phyloP scores from a whole-genome alignment of 1,140 invertebrate species.

The Leptopilina boulardi region DNA sequence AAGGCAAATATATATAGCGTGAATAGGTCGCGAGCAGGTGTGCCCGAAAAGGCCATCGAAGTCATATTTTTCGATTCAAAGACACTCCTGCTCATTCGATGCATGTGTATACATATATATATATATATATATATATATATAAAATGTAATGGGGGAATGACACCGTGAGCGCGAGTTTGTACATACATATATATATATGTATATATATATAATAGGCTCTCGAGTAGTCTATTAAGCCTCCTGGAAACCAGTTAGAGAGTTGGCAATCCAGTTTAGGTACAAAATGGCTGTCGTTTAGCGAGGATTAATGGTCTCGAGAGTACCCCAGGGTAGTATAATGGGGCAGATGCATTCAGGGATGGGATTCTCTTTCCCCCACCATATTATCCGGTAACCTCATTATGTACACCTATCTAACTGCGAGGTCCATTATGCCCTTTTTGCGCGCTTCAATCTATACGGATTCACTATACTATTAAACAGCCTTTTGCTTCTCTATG shows the following conservation, averaged over 20 bases:
- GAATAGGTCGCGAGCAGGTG: constrained; percentile 52
- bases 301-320: constrained; percentile 75
- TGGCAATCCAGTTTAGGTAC: constrained; percentile 77
- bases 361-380: constrained; percentile 49
- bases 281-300: constrained; percentile 77
- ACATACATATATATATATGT: constrained; percentile 48
- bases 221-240: constrained; percentile 75
- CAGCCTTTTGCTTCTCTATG: constrained; percentile 44
- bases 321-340: constrained; percentile 72
- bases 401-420: constrained; percentile 71
- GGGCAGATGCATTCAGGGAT: constrained; percentile 73
- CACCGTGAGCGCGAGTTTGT: constrained; percentile 54
- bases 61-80: constrained; percentile 13
- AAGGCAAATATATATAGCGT: constrained; percentile 31
- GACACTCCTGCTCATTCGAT: constrained; percentile 27
- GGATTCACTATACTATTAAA: not conserved
- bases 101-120: not conserved
- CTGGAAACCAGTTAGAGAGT: constrained; percentile 76
- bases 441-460: constrained; percentile 55
- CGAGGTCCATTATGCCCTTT: constrained; percentile 71
- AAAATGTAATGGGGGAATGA: constrained; percentile 54
- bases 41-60: constrained; percentile 34
- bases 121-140: not conserved
- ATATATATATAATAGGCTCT: constrained; percentile 72
- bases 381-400: constrained; percentile 63